Evolutionary conservation across 2,797 vertebrate genomes (phyloP).

Genomic region (Lithobates sylvaticus): DNA sequence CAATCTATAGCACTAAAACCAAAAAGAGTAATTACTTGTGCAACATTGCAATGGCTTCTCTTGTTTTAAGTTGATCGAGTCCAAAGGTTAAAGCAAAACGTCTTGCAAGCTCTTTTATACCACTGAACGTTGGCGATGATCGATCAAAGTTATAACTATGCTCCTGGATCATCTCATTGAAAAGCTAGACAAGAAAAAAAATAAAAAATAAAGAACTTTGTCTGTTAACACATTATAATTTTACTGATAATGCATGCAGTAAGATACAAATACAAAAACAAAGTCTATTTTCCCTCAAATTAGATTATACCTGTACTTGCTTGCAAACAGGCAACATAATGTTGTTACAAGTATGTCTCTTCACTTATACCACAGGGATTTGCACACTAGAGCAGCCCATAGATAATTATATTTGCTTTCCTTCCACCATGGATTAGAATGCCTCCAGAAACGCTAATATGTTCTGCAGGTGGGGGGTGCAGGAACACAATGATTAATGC

Average conservation of each 20-base stretch:
- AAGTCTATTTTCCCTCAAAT: no score
- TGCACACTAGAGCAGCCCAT: no score
- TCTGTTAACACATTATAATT: neutral
- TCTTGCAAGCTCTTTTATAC: constrained; percentile 97
- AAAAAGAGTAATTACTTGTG: constrained; percentile 87
- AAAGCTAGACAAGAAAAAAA: constrained; percentile 80
- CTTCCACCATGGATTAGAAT: no score
- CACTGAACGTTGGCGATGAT: constrained; percentile 94
- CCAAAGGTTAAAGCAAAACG: constrained; percentile 98
- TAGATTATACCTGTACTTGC: no score
- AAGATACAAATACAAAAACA: no score
- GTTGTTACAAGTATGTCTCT: no score
- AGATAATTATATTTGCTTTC: no score
- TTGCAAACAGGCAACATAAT: no score
- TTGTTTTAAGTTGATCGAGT: constrained; percentile 97
- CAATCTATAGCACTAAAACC: neutral
- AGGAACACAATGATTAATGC: no score
- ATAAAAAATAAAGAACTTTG: neutral
- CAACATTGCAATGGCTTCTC: constrained; percentile 98
- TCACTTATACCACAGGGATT: no score
- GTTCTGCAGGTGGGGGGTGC: no score
- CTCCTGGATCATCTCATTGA: constrained; percentile 98
- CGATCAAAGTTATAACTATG: constrained; percentile 96
- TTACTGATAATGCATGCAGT: neutral
- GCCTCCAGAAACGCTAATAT: no score